phyloP scores from a whole-genome alignment of 2,113 vertebrate species.

The Columba livia region DNA sequence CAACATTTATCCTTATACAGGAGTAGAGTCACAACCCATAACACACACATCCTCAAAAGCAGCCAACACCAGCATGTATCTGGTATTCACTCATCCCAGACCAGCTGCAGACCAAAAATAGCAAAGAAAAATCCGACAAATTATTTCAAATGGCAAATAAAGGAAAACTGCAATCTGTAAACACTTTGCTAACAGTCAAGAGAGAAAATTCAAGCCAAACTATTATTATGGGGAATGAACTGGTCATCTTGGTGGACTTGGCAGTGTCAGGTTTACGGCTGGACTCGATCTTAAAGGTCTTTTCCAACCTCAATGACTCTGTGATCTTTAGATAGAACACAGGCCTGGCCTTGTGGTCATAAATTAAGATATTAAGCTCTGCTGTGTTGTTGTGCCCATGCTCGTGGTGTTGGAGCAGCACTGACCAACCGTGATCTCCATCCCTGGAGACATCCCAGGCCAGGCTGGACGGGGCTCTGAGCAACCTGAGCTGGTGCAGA shows the following conservation, averaged over 20 bases:
- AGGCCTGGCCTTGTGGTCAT: not conserved
- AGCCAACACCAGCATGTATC: not conserved
- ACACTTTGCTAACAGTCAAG: not conserved
- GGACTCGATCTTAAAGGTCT: not conserved
- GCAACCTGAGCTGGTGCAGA: too few relatives aligned
- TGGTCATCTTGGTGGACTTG: not conserved
- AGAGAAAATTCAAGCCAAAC: not conserved
- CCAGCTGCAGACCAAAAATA: not conserved
- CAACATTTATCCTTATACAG: not conserved
- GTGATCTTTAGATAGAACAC: fast-evolving
- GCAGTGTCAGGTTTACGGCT: too few relatives aligned
- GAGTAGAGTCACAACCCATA: too few relatives aligned
- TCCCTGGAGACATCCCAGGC: too few relatives aligned
- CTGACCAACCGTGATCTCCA: too few relatives aligned
- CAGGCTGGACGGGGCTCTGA: too few relatives aligned
- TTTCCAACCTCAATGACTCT: not conserved
- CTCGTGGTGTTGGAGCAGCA: too few relatives aligned
- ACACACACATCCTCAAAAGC: not conserved
- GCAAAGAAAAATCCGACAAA: not conserved
- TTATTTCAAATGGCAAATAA: not conserved
- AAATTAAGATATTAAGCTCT: not conserved
- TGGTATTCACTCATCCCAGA: not conserved
- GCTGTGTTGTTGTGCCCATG: not conserved
- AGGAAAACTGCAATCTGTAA: not conserved
- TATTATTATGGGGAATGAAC: fast-evolving